Evolutionary conservation across 2,888 invertebrate species (phyloP), one percentile per base, ranked within the genome.

Genomic region (Campoplex capitator): DNA sequence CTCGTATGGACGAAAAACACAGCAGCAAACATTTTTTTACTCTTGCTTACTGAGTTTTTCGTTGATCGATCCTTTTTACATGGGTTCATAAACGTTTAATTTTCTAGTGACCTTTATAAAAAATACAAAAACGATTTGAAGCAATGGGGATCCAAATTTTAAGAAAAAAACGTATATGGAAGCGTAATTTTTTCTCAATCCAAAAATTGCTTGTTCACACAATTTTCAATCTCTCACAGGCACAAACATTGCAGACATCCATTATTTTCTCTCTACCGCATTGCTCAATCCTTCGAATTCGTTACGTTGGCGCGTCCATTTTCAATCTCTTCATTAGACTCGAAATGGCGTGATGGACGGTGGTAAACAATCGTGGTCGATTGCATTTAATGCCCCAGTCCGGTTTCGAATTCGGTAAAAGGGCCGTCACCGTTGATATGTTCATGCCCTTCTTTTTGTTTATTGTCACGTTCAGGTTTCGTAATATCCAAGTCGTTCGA

Each of bases 301-400:
- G 68, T 75, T 83, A 86, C 62, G 75, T 82, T 65, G 81, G 67
- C 48, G 85, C 32, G 23, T 85, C 86, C 73, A 88, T 86, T 75
- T 88, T 85, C 42, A 90, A 85, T 68, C 78, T 88, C 74, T 89
- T 88, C 45, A 88, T 83, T 51, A 91, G 73, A 82, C 83, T 86
- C 56, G 73, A 58, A 58, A 91, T 70, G 2, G 91, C 91, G 78
- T 89, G 88, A 48, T 88, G 88, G 67, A 90, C 86, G n/a, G 54
- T 74, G n/a, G 86, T 88, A 54, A 92, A 92, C 71, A 89, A 77
- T 67, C 90, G 90, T 32, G 90, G 90, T n/a, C 90, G 88, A 67
- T 86, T 90, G 28, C 88, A 89, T 35, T 56, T 89, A 16, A 92
- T 58, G 65, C 91, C 91, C 91, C 90, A 92, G 78, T 92, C 91